These are phyloP conservation scores for Nannoperca australis DNA, from an alignment of 2,797 vertebrate species.

Conservation along the genomic window DNA sequence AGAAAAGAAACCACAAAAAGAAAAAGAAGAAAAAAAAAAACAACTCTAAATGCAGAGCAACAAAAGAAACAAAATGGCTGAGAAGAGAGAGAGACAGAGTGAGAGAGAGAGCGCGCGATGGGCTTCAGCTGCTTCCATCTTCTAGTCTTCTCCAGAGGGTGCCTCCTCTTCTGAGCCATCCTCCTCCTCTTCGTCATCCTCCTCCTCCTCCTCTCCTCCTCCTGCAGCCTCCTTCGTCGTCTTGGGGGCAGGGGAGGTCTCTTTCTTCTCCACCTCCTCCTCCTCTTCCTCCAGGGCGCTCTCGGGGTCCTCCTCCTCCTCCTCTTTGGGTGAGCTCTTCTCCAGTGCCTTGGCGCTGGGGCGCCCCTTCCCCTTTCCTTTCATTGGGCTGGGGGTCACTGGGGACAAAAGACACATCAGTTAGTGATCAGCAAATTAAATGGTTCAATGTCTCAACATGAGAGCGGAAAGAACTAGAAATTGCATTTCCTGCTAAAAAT, in stretches of 20 bases:
- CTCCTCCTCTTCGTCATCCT: conserved; percentile 87
- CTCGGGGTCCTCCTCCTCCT: conserved; percentile 85
- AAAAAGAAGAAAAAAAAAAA: conserved; percentile 32
- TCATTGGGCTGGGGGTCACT: conserved; percentile 98
- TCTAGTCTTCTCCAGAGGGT: conserved; percentile 97
- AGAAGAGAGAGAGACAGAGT: conserved; percentile 59
- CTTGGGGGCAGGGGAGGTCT: conserved; percentile 90
- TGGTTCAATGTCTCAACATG: not conserved
- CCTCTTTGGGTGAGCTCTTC: conserved; percentile 97
- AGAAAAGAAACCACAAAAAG: conserved; percentile 26
- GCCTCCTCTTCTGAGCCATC: conserved; percentile 97
- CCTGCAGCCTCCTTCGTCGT: conserved; percentile 77
- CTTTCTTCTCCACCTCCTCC: conserved; percentile 90
- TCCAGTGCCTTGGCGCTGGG: conserved; percentile 93
- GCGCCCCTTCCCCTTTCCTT: conserved; percentile 97
- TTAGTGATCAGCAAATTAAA: not conserved
- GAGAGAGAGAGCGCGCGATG: conserved; percentile 54
- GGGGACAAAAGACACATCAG: conserved; percentile 19
- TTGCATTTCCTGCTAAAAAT: too few relatives aligned
- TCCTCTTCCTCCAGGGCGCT: conserved; percentile 87
- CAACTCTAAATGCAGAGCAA: conserved; percentile 70
- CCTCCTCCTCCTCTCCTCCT: conserved; percentile 80
- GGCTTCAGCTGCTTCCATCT: conserved; percentile 63
- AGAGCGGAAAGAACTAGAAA: too few relatives aligned
- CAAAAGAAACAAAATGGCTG: conserved; percentile 60